A percentile compares a stretch with the other conserved stretches of the same genome.
Evolutionary conservation across 2,797 vertebrate species (phyloP).

Genomic region (Hydrocynus forskahlii): DNA sequence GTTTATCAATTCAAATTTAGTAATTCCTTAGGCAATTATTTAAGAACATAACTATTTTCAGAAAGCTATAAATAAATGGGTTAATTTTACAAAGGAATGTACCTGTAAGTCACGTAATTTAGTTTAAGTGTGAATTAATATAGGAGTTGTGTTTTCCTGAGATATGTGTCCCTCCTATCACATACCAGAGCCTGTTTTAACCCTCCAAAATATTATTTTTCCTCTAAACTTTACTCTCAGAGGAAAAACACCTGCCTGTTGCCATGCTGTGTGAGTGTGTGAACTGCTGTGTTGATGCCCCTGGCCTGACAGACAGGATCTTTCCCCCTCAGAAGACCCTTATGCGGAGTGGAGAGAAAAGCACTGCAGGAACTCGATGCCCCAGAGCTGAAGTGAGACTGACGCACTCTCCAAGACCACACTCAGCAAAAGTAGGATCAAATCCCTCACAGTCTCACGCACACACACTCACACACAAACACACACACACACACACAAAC

Average conservation of each 20-base stretch:
- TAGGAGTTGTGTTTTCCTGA: neutral
- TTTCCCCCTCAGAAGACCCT: neutral
- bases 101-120: too few species aligned
- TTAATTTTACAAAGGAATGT: too few species aligned
- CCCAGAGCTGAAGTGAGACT: constrained; percentile 24
- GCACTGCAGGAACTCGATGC: constrained; percentile 44
- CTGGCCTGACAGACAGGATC: neutral
- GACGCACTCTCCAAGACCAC: constrained; percentile 34
- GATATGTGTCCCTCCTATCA: constrained; percentile 8
- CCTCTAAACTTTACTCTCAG: too few species aligned
- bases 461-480: neutral
- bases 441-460: constrained; percentile 11
- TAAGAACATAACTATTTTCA: too few species aligned
- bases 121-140: neutral
- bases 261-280: neutral
- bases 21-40: too few species aligned
- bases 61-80: too few species aligned
- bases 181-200: constrained; percentile 41
- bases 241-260: neutral
- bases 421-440: constrained; percentile 36
- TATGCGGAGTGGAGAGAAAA: constrained; percentile 10
- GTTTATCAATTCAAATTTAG: too few species aligned
- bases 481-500: too few species aligned
- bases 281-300: neutral
- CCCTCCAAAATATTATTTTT: neutral